Conservation (phyloP, 2,113 vertebrate species). For the Gasterosteus aculeatus region DNA sequence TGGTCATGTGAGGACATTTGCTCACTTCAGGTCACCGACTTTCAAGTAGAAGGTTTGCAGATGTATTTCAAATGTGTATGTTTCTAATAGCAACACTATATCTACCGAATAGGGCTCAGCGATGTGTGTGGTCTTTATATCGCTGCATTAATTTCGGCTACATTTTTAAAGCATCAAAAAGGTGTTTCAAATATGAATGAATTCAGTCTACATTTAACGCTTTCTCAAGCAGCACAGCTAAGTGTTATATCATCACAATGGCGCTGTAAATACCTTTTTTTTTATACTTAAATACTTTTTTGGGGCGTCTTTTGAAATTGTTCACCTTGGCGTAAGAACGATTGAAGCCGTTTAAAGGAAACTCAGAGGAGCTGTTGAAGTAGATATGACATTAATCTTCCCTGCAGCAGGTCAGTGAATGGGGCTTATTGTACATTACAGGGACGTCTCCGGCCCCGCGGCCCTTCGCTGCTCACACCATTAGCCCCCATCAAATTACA, state of each 20-base stretch:
- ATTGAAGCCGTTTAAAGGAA: conserved; percentile 40
- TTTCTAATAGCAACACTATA: background rate
- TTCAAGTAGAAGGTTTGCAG: no score
- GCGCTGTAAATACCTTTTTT: background rate
- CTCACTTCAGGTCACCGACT: background rate
- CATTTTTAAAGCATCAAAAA: background rate
- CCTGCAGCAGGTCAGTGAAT: conserved; percentile 58
- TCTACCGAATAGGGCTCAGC: background rate
- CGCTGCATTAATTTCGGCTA: background rate
- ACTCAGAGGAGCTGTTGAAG: conserved; percentile 37
- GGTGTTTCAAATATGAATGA: no score
- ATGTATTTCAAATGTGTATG: background rate
- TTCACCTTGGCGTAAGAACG: background rate
- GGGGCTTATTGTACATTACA: conserved; percentile 71
- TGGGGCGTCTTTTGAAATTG: conserved; percentile 2
- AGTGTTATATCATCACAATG: background rate
- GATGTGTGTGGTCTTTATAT: background rate
- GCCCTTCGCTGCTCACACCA: conserved; percentile 65
- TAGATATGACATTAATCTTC: conserved; percentile 65
- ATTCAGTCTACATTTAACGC: no score
- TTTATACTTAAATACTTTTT: background rate
- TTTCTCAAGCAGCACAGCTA: background rate
- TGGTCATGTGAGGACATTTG: background rate
- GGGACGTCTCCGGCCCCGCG: conserved; percentile 72
- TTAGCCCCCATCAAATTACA: conserved; percentile 71